These are phyloP conservation scores for Troides oblongomaculatus DNA, from an alignment of 2,888 invertebrate genomes.

Conservation along the genomic window DNA sequence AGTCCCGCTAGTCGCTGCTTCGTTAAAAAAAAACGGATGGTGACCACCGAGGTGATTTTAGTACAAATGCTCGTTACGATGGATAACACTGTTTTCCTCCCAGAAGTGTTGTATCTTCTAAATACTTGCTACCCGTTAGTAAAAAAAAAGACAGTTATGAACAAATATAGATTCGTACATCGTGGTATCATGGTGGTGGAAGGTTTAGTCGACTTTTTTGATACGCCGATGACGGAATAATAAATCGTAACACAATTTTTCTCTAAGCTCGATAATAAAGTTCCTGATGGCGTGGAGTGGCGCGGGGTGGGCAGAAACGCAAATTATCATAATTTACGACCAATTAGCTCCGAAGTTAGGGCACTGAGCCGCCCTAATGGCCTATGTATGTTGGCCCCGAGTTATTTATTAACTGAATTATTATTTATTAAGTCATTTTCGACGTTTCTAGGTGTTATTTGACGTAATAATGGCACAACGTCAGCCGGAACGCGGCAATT, in stretches of 20 bases:
- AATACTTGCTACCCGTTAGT: too few species aligned
- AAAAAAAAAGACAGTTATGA: too few species aligned
- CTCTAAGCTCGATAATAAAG: conserved; percentile 49
- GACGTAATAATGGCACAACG: conserved; percentile 21
- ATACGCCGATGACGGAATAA: not conserved
- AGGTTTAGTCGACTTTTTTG: not conserved
- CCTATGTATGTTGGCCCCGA: conserved; percentile 49
- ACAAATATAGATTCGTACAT: too few species aligned
- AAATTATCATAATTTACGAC: conserved; percentile 68
- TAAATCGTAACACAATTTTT: conserved; percentile 35
- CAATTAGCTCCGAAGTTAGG: conserved; percentile 56
- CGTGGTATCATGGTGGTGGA: too few species aligned
- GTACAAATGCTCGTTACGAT: too few species aligned
- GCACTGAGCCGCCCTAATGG: conserved; percentile 53
- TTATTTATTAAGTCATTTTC: conserved; percentile 46
- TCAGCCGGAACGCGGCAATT: conserved; percentile 18
- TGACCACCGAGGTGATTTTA: too few species aligned
- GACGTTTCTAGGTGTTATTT: conserved; percentile 18
- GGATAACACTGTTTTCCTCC: too few species aligned
- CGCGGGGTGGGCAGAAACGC: conserved; percentile 53
- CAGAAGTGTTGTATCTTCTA: too few species aligned
- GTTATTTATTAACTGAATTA: conserved; percentile 53
- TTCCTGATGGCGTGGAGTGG: conserved; percentile 45
- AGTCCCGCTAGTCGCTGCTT: too few species aligned
- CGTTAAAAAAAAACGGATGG: too few species aligned